These are phyloP conservation scores for Eubucco bourcierii DNA, from an alignment of 2,113 vertebrate species.

Conservation along the genomic window DNA sequence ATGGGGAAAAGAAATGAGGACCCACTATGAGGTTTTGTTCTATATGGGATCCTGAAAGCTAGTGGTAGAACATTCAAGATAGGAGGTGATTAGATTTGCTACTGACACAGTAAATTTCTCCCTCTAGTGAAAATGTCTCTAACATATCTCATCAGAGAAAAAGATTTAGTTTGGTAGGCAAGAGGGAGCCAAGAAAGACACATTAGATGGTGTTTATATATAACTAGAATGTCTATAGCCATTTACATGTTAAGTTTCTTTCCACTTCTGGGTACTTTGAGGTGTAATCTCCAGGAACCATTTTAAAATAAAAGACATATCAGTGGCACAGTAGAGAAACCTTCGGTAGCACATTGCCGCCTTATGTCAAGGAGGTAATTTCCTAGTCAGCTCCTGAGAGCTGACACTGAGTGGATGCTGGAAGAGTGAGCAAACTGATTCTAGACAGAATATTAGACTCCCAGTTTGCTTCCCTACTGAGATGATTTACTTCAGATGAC, in stretches of 20 bases:
- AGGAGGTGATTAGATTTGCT: neutral
- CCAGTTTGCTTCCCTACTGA: slow-evolving; percentile 33
- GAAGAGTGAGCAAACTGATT: slow-evolving; percentile 27
- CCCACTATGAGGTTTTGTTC: neutral
- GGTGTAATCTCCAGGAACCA: neutral
- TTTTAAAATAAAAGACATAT: neutral
- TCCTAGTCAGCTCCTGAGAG: neutral
- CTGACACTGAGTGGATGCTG: slow-evolving; percentile 11
- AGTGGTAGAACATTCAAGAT: neutral
- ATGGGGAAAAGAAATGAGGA: neutral
- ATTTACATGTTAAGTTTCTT: neutral
- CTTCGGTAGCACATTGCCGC: neutral
- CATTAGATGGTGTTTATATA: neutral
- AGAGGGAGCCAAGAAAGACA: neutral
- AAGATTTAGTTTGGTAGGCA: neutral
- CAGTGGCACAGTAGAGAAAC: neutral
- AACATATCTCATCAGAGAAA: neutral
- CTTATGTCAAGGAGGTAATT: slow-evolving; percentile 28
- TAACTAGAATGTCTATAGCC: neutral
- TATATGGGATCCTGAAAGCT: neutral
- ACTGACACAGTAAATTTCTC: neutral
- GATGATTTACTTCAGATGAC: slow-evolving; percentile 56
- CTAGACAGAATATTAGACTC: slow-evolving; percentile 49
- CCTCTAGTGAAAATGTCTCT: neutral
- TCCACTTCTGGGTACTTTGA: neutral